Percentiles rank a stretch among this genome's conserved stretches.
Evolutionary conservation across 2,113 vertebrate genomes (phyloP).

Genomic region (Carlito syrichta): DNA sequence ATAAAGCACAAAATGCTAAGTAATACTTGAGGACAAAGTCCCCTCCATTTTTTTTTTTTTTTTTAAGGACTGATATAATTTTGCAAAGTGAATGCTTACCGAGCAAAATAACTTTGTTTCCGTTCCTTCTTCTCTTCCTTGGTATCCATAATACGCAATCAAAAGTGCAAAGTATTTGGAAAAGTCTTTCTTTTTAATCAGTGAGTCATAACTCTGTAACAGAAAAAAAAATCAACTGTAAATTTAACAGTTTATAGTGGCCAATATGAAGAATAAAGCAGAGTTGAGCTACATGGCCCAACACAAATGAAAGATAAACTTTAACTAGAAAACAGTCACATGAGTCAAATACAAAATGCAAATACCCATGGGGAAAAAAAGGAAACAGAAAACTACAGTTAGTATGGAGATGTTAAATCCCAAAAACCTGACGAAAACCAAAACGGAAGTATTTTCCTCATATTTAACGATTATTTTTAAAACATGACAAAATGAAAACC

Average conservation of each 20-base stretch:
- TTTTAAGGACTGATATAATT: constrained; percentile 35
- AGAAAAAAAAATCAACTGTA: constrained; percentile 51
- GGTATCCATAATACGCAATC: constrained; percentile 81
- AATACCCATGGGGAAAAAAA: neutral
- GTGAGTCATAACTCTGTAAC: constrained; percentile 77
- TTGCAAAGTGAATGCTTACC: constrained; percentile 77
- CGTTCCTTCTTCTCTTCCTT: constrained; percentile 89
- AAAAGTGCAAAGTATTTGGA: constrained; percentile 53
- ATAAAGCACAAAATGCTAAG: constrained; percentile 19
- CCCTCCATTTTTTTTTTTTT: constrained; percentile 15
- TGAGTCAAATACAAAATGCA: constrained; percentile 11
- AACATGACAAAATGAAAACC: neutral
- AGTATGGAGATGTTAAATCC: neutral
- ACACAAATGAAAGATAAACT: constrained; percentile 71
- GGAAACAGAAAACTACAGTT: neutral
- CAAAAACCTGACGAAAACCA: neutral
- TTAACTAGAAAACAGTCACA: constrained; percentile 57
- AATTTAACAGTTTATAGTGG: constrained; percentile 10
- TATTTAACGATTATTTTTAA: constrained; percentile 13
- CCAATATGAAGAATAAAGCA: constrained; percentile 40
- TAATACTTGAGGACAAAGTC: constrained; percentile 24
- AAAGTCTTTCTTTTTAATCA: constrained; percentile 66
- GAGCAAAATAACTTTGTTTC: constrained; percentile 86
- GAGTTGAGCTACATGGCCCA: neutral
- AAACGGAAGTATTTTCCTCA: neutral